Base-by-base conservation (phyloP, 2,797 vertebrate species). In the Odontamblyopus lacepedii region DNA sequence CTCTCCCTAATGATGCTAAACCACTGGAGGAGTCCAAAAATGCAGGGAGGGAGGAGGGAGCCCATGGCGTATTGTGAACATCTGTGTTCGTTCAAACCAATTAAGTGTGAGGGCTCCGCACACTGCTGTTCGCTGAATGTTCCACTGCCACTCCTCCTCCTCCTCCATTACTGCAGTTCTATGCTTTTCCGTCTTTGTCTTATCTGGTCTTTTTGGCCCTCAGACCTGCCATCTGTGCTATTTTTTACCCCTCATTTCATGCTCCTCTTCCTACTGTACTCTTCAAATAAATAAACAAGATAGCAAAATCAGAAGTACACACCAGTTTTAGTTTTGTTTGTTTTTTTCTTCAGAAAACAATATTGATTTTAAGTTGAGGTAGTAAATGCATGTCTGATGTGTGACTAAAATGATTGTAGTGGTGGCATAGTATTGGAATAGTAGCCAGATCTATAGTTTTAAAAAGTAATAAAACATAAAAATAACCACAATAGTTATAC, bases 61-160 rank as follows among this genome's bases (percentile, higher is more conserved):
- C 76, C 74, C 29, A 16, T 80, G 83, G 85, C 82, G 70, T 85
- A 82, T 88, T 78, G 80, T 83, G 85, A 88, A 86, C 85, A 85
- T 91, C 81, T 86, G 85, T 83, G 74, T 87, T 85, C 73, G 70
- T 85, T 85, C 77, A 84, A 84, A 84, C 78, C 78, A 87, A 83
- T 92, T 89, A 85, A 81, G 83, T 72, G 67, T 32, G 7, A 71
- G 48, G 69, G 32, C 68, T 75, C 74, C 61, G 69, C 60, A 76
- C 29, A 44, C 19, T 51, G 23, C 72, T 69, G 73, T 76, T 70
- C n/a, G 16, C 29, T 70, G 41, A 64, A 70, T 27, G 16, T 73
- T 72, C 41, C 68, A 73, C 64, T 71, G 78, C 56, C 60, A 70
- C 69, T 78, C 35, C 35, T 9, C 76, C 35, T 9, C 76, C 77